These are phyloP conservation scores for Maniola jurtina DNA, from an alignment of 1,140 invertebrate genomes.

Conservation along the genomic window DNA sequence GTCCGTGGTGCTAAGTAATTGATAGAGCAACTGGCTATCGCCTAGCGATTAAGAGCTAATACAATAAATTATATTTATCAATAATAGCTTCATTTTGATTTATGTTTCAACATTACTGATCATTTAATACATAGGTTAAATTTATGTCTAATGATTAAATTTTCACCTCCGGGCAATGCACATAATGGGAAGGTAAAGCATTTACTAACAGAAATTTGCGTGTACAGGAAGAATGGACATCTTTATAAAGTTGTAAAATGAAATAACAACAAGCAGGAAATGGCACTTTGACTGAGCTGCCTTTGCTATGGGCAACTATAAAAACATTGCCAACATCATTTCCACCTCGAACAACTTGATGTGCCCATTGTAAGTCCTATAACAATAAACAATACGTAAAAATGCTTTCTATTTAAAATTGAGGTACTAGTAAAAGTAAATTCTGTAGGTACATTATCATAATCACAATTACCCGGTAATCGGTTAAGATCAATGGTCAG, in stretches of 20 bases:
- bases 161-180: neutral
- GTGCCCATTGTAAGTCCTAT: slow-evolving; percentile 42
- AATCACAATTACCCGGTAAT: slow-evolving; percentile 61
- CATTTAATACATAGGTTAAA: neutral
- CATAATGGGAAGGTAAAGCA: slow-evolving; percentile 10
- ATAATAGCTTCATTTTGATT: slow-evolving; percentile 43
- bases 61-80: slow-evolving; percentile 44
- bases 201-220: slow-evolving; percentile 1
- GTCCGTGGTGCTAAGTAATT: slow-evolving; percentile 67
- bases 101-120: slow-evolving; percentile 17
- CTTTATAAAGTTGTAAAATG: slow-evolving; percentile 29
- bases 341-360: slow-evolving; percentile 29
- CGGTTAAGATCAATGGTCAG: slow-evolving; percentile 51
- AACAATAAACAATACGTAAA: slow-evolving; percentile 53
- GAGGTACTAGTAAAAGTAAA: slow-evolving; percentile 57
- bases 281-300: slow-evolving; percentile 23
- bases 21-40: slow-evolving; percentile 61
- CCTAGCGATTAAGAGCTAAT: slow-evolving; percentile 58
- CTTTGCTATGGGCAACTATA: slow-evolving; percentile 24
- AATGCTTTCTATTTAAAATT: slow-evolving; percentile 62
- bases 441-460: slow-evolving; percentile 66
- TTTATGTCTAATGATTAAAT: neutral
- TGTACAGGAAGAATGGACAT: slow-evolving; percentile 15
- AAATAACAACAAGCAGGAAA: slow-evolving; percentile 33
- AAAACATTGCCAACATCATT: slow-evolving; percentile 28